These are phyloP conservation scores for Atta colombica DNA, from an alignment of 1,140 invertebrate genomes.

Conservation along the genomic window DNA sequence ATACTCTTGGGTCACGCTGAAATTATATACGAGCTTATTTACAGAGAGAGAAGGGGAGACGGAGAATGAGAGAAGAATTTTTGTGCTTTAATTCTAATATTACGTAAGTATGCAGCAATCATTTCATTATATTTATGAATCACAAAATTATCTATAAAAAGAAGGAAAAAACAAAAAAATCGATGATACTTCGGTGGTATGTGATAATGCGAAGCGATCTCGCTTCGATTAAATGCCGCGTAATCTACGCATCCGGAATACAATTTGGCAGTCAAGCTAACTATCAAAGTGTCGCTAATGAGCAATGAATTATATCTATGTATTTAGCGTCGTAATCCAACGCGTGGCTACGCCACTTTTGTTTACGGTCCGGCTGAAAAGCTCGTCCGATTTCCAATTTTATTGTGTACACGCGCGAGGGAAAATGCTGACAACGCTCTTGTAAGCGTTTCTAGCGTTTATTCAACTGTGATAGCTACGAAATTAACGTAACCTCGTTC, in stretches of 20 bases:
- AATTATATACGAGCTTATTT: constrained; percentile 32
- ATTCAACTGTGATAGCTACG: constrained; percentile 65
- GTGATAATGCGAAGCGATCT: constrained; percentile 7
- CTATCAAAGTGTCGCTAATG: constrained; percentile 63
- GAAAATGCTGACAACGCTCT: constrained; percentile 62
- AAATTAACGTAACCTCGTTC: constrained; percentile 73
- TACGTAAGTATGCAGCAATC: not conserved
- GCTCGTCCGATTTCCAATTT: constrained; percentile 47
- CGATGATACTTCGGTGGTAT: not conserved
- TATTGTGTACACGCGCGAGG: constrained; percentile 39
- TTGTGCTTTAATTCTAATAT: constrained; percentile 19
- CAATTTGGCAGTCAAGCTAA: constrained; percentile 56
- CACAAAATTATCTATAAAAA: not conserved
- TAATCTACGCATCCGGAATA: constrained; percentile 44
- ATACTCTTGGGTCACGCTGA: not conserved
- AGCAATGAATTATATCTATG: constrained; percentile 62
- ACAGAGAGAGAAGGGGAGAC: too few relatives aligned
- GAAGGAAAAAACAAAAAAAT: not conserved
- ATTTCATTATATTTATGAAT: not conserved
- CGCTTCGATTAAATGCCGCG: constrained; percentile 32
- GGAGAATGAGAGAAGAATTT: not conserved
- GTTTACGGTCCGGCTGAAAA: constrained; percentile 34
- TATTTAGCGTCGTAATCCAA: constrained; percentile 59
- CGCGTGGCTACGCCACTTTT: constrained; percentile 24
- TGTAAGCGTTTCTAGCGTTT: constrained; percentile 65